Evolutionary conservation across 2,888 invertebrate species (phyloP), one percentile per base, ranked within the genome.

Genomic region (Napeogenes sylphis): DNA sequence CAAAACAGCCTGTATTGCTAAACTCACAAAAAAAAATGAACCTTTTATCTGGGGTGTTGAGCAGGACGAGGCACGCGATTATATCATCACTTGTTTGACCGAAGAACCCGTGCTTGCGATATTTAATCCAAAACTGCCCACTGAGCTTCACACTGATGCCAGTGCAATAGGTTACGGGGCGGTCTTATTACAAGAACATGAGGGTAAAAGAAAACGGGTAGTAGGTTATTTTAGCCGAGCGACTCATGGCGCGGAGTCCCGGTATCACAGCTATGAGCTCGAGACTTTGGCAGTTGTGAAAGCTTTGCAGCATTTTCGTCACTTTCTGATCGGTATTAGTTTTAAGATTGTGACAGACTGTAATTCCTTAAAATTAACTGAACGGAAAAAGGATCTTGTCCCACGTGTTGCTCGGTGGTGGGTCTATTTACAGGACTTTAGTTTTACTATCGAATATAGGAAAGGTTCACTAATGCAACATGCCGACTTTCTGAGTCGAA

Each of bases 321-420:
- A 65, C 13, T 67, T 64, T 33, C 55, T 67, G 4, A 35, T 63
- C 2, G 70, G 68, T 6, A 54, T 63, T 3, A 13, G 45, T 2
- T 70, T 71, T 47, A 70, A 62, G 45, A 57, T 70, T 2, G 59
- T 69, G 2, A 77, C 75, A 0, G 82, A 84, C 58, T 81, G 77
- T 21, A 75, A 76, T 56, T 70, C 77, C 1, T 47, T 80, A 0
- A 75, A 74, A 42, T 59, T 68, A 0, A 74, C 78, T 0, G 63
- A 71, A 21, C 63, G 56, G 1, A 78, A 80, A 55, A 70, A 71
- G 32, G 73, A 80, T 13, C 58, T 79, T 0, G 14, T 73, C 0
- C 75, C 76, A 0, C 59, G 76, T 2, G 74, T 79, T 0, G 74
- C 73, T 0, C 59, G 78, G 0, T 78, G 78, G 76, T 78, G 78